phyloP scores from a whole-genome alignment of 2,797 vertebrate genomes.

The Manis javanica region DNA sequence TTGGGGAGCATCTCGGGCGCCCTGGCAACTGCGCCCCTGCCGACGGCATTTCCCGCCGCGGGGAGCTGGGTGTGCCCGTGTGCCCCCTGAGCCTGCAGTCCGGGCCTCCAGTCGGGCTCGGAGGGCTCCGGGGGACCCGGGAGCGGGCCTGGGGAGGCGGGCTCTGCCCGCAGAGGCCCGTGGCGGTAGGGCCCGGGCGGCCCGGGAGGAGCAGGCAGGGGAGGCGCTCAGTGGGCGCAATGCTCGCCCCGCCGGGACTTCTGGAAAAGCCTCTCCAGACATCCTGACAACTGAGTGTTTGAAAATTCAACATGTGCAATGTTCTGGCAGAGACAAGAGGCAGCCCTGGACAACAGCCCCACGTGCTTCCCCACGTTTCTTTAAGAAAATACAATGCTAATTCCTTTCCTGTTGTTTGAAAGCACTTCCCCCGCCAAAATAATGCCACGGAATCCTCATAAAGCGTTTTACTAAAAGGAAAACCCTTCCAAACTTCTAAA shows the following conservation, averaged over 20 bases:
- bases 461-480: background rate
- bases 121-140: background rate
- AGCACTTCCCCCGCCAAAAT: background rate
- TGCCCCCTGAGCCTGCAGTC: background rate
- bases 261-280: background rate
- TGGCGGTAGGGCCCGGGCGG: background rate
- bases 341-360: background rate
- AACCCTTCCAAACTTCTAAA: background rate
- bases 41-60: background rate
- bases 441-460: background rate
- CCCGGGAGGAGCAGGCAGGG: background rate
- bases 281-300: background rate
- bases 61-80: background rate
- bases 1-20: conserved; percentile 72
- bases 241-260: background rate
- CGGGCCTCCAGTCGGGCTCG: background rate
- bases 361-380: background rate
- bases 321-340: background rate
- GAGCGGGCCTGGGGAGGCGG: background rate
- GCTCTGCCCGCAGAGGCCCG: background rate
- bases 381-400: background rate
- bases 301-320: background rate
- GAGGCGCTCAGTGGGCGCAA: too few relatives aligned
- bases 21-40: conserved; percentile 78
- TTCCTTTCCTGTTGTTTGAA: background rate